Evolutionary conservation across 2,113 vertebrate species (phyloP), one percentile per base, ranked within the genome.

Genomic region (Gymnorhina tibicen): DNA sequence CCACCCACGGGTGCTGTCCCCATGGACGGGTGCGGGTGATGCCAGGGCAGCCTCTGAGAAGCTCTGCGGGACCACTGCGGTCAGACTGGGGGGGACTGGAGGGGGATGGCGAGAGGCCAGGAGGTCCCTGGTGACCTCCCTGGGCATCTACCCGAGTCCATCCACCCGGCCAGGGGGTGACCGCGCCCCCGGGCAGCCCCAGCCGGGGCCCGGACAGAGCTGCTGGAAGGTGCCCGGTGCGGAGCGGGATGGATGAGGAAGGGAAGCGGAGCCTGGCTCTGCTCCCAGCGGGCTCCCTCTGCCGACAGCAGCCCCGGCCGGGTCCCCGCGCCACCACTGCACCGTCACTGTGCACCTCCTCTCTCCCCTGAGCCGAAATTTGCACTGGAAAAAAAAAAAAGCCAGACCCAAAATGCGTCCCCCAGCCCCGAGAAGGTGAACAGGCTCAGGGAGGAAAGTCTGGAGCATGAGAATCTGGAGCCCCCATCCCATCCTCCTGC

Each of bases 21-120:
- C 49, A 0, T 1, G 58, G 47, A 8, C 27, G 5, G 37, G 20
- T 17, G 46, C 0, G 2, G 53, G 33, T 0, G 37, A 19, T 32
- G 39, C 42, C 6, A 3, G n/a, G 32, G 22, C 32, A 85, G 44
- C 35, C 37, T 19, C 28, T 15, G 52, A 50, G 66, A 12, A 52
- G 16, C 50, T 50, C 79, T 7, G 50, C 0, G 17, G 52, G n/a
- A n/a, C 9, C 49, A 0, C 62, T 18, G 52, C 5, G 3, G 41
- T 17, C 7, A 1, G 13, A n/a, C n/a, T n/a, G n/a, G n/a, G 8
- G 21, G n/a, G 39, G 41, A 28, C 20, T 58, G 75, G n/a, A 41
- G 69, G 30, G 50, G 46, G 55, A 2, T 46, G 76, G 13, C 0
- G 2, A 50, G 60, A 26, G 37, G 30, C 7, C 73, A 33, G 53